Conservation (phyloP, 2,113 vertebrate species). For the Rhinopomastus cyanomelas region DNA sequence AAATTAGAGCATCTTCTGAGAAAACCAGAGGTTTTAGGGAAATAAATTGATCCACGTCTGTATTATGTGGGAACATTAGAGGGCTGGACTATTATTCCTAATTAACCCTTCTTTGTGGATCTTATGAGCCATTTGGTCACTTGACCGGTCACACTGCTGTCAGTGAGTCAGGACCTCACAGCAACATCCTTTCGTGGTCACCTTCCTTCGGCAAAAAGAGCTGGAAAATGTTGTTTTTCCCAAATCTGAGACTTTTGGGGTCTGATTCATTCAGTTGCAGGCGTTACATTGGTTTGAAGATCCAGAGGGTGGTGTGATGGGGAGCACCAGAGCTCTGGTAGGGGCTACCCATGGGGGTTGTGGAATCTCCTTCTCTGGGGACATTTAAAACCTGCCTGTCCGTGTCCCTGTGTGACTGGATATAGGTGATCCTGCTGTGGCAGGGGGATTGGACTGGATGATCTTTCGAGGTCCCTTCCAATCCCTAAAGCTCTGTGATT, state of each 20-base stretch:
- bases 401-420: too few relatives aligned
- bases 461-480: too few relatives aligned
- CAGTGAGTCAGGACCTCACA: conserved; percentile 1
- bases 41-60: not conserved
- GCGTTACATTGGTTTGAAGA: not conserved
- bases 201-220: not conserved
- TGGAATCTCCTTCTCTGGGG: too few relatives aligned
- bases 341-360: too few relatives aligned
- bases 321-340: too few relatives aligned
- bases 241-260: not conserved
- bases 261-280: not conserved
- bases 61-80: not conserved
- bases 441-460: too few relatives aligned
- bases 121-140: not conserved
- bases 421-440: too few relatives aligned
- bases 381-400: too few relatives aligned
- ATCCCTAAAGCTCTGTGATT: too few relatives aligned
- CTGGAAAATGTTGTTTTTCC: not conserved
- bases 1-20: not conserved
- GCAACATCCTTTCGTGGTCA: not conserved
- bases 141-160: not conserved
- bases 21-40: not conserved
- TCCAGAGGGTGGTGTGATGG: not conserved
- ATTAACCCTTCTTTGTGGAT: not conserved
- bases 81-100: not conserved